These are phyloP conservation scores for Muricea muricata DNA, from an alignment of 92 coral and sea anemone species.

Conservation along the genomic window DNA sequence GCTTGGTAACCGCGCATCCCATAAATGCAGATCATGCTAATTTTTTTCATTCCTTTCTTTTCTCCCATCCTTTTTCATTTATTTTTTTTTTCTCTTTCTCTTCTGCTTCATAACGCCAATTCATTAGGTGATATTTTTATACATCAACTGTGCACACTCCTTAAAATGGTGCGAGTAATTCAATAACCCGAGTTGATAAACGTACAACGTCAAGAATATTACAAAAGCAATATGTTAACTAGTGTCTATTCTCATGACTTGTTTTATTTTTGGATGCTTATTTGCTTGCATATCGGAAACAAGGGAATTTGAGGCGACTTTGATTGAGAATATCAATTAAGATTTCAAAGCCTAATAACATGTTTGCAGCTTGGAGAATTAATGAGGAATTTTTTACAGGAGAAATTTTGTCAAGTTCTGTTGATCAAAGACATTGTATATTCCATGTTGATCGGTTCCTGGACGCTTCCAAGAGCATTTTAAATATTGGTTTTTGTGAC, in stretches of 20 bases:
- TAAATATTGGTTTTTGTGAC: too few relatives aligned
- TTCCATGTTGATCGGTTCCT: too few relatives aligned
- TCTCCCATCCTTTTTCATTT: neutral
- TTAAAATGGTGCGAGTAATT: neutral
- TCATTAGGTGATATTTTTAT: neutral
- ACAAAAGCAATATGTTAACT: neutral
- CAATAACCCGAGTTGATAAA: neutral
- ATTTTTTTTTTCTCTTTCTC: neutral
- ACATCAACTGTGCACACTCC: neutral
- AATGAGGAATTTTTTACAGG: neutral
- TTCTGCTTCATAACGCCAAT: neutral
- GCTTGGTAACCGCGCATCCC: conserved; percentile 7
- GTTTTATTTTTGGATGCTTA: conserved; percentile 5
- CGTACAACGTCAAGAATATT: neutral
- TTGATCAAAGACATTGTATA: too few relatives aligned
- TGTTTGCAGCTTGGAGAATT: neutral
- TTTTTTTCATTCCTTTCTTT: neutral
- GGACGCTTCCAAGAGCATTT: too few relatives aligned
- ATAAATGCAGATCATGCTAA: too few relatives aligned
- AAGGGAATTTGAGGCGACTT: conserved; percentile 3
- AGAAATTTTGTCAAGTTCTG: too few relatives aligned
- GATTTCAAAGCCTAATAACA: neutral
- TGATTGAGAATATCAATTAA: conserved; percentile 4
- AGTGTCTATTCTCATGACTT: neutral
- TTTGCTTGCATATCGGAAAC: conserved; percentile 7